Evolutionary conservation across 2,797 vertebrate species (phyloP), one percentile per base, ranked within the genome.

Genomic region (Peromyscus eremicus): DNA sequence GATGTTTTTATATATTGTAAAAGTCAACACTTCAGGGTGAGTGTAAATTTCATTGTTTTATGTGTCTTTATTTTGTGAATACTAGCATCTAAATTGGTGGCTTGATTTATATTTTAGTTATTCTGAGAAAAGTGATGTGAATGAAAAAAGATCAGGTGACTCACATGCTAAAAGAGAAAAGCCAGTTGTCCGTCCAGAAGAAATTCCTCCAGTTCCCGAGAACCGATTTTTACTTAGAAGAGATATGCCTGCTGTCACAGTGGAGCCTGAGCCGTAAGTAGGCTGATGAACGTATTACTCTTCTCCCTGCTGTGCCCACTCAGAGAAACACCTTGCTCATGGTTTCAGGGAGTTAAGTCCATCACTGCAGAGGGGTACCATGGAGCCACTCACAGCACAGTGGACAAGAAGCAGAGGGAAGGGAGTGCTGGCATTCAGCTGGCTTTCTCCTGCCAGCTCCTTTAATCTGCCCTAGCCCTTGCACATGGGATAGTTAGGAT

Each of bases 201-300:
- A 99, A 98, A 99, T 99, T 96, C 99, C 99, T 75, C 99, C 99
- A 0, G 99, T 99, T 97, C 99, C 99, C 29, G 99, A 99, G 98
- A 99, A 99, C 87, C 99, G 99, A 57, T 99, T 99, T 98, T 98
- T 99, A 96, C 99, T 99, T 37, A 99, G 99, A 96, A 99, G 99
- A 98, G 99, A 99, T 97, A 98, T 99, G 97, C 99, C 99, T 16
- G 97, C 98, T 62, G 98, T 99, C 98, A 98, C 97, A 43, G 97
- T 98, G 79, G 99, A 99, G 49, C 98, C 99, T 29, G 99, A 99
- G 97, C 98, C 97, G 99, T 99, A 97, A 99, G 99, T 93, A 96
- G 43, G n/a, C 13, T 57, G 60, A 9, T 27, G 73, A 62, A 14
- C 16, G 1, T 40, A 16, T 40, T 19, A 3, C 29, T 32, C 25